Base-by-base conservation (phyloP, 2,888 invertebrate species). In the Drosophila cognata region DNA sequence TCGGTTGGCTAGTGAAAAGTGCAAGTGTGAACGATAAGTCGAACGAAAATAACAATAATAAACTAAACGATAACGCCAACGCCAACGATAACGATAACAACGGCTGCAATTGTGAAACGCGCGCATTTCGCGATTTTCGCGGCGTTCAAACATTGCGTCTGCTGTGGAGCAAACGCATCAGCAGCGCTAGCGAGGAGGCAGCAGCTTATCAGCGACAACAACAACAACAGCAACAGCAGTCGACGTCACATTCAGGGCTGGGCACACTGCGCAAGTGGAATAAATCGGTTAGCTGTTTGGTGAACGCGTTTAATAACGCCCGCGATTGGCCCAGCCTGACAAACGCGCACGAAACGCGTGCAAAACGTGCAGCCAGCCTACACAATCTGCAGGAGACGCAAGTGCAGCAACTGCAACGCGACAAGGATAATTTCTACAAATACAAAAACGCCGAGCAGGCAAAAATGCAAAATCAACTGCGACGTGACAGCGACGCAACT, bases 361-460 rank as follows among this genome's bases (percentile, higher is more conserved):
- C 90, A n/a, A 84, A 91, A 76, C 89, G 92, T 65, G 89, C 92
- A 2, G 84, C 89, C 29, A 92, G 92, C 36, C 57, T 92, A 31
- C 92, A 92, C 68, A 91, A 92, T 67, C 21, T 92, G 88, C 79
- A 88, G 10, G 80, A 81, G 28, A 33, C 79, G 35, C 46, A 55
- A 25, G 60, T 36, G 52, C 65, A 60, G n/a, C 77, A 46, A 29
- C 46, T 81, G 38, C 91, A 89, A 55, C 86, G 82, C 6, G 86
- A 91, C 63, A 92, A 90, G 72, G 93, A 93, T 74, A 93, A 93
- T 70, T 93, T 93, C 74, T 92, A 93, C 71, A 93, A 93, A 76
- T 93, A 93, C 79, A 93, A 93, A 89, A 93, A 92, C 68, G 93
- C 93, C 52, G 92, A 91, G 21, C 92, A 92, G 71, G 80, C 89